A percentile compares a stretch with the other conserved stretches of the same genome.
These are phyloP conservation scores for Rhagophthalmus giganteus DNA, from an alignment of 2,888 invertebrate genomes.

Conservation along the genomic window DNA sequence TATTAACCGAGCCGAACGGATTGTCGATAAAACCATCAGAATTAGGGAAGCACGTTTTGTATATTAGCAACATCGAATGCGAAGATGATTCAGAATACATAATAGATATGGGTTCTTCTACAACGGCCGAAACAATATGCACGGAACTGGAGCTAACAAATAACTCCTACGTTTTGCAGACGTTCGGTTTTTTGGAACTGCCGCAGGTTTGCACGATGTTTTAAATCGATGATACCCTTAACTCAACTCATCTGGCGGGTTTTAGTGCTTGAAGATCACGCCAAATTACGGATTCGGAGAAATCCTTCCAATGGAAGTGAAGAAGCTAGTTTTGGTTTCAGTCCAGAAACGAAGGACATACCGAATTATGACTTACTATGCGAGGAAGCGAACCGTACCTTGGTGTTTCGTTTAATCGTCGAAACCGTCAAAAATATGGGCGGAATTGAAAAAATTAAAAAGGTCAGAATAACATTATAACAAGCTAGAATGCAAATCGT, in stretches of 20 bases:
- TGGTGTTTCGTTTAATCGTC: constrained; percentile 23
- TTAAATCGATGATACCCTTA: too few relatives aligned
- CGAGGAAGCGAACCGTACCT: constrained; percentile 6
- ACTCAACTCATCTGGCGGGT: too few relatives aligned
- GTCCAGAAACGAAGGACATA: constrained; percentile 34
- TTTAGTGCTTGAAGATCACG: constrained; percentile 36
- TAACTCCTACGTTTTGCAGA: constrained; percentile 33
- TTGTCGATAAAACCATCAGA: constrained; percentile 23
- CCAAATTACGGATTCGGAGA: constrained; percentile 43
- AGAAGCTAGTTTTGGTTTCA: constrained; percentile 28
- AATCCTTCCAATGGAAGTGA: constrained; percentile 37
- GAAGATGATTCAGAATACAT: constrained; percentile 12
- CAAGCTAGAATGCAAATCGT: too few relatives aligned
- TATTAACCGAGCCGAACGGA: constrained; percentile 33
- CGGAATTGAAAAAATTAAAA: constrained; percentile 3
- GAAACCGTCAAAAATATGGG: constrained; percentile 34
- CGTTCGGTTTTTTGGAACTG: constrained; percentile 40
- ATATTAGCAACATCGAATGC: constrained; percentile 13
- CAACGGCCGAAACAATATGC: constrained; percentile 36
- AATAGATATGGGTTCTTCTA: constrained; percentile 39
- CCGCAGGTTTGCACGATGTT: too few relatives aligned
- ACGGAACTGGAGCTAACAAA: constrained; percentile 37
- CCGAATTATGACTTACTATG: constrained; percentile 11
- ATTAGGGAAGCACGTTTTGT: constrained; percentile 8
- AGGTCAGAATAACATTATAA: too few relatives aligned